These are phyloP conservation scores for Agriotes lineatus DNA, from an alignment of 2,888 invertebrate species.

Conservation along the genomic window DNA sequence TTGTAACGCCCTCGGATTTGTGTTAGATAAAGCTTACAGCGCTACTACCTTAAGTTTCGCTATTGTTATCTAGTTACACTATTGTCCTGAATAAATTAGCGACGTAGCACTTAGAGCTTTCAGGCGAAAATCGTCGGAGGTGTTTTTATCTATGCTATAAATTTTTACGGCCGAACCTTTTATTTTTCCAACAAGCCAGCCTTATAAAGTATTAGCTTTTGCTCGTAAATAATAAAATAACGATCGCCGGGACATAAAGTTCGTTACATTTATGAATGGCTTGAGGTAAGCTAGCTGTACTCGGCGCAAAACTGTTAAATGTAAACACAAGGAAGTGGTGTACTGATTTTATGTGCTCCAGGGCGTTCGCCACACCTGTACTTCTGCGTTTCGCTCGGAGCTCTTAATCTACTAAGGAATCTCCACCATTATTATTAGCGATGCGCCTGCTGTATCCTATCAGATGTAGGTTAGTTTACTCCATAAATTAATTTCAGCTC, in stretches of 20 bases:
- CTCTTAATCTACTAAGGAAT: constrained; percentile 39
- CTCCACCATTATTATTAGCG: constrained; percentile 42
- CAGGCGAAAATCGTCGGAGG: background rate
- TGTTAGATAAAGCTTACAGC: constrained; percentile 16
- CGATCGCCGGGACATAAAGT: constrained; percentile 34
- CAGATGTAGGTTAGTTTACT: constrained; percentile 42
- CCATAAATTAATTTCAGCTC: constrained; percentile 41
- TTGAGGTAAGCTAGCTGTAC: constrained; percentile 36
- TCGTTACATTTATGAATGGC: constrained; percentile 39
- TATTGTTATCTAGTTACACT: too few relatives aligned
- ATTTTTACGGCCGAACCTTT: constrained; percentile 3
- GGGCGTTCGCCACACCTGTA: constrained; percentile 44
- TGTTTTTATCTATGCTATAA: constrained; percentile 7
- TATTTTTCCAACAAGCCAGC: constrained; percentile 9
- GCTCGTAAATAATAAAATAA: constrained; percentile 40
- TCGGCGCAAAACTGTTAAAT: constrained; percentile 44
- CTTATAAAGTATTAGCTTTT: constrained; percentile 22
- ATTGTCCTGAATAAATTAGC: too few relatives aligned
- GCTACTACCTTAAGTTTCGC: constrained; percentile 6
- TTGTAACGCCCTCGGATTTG: constrained; percentile 27
- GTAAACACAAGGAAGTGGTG: constrained; percentile 45
- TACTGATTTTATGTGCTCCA: constrained; percentile 42
- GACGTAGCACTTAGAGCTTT: too few relatives aligned
- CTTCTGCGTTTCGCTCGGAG: constrained; percentile 30
- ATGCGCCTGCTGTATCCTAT: constrained; percentile 37